These are phyloP conservation scores for Athene cunicularia DNA, from an alignment of 2,113 vertebrate genomes.

Conservation along the genomic window DNA sequence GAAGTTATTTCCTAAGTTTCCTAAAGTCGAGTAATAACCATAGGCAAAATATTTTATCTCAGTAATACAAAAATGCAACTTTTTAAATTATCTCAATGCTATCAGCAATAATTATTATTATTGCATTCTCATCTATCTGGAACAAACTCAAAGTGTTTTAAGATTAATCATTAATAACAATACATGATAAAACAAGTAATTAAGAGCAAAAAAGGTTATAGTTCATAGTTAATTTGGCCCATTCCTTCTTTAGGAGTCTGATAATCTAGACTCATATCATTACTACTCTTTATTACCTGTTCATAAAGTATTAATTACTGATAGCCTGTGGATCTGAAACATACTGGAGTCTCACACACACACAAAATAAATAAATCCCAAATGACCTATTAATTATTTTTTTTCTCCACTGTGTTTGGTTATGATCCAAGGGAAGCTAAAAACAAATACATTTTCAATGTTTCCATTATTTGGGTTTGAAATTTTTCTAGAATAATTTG, in stretches of 20 bases:
- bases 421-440: background rate
- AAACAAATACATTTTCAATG: background rate
- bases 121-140: background rate
- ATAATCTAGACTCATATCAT: background rate
- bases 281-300: background rate
- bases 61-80: background rate
- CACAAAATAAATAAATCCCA: too few species aligned
- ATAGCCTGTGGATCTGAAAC: background rate
- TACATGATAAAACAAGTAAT: background rate
- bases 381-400: background rate
- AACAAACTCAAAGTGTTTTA: background rate
- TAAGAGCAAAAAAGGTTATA: background rate
- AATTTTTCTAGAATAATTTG: background rate
- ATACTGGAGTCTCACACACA: background rate
- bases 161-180: background rate
- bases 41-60: constrained; percentile 43
- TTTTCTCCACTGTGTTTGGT: background rate
- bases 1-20: constrained; percentile 41
- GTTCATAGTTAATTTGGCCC: background rate
- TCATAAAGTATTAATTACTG: background rate
- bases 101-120: background rate
- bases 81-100: background rate
- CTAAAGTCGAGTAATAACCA: constrained; percentile 1
- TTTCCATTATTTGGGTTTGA: background rate
- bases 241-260: background rate